Evolutionary conservation across 2,888 invertebrate species (phyloP).

Genomic region (Bellardia pandia): DNA sequence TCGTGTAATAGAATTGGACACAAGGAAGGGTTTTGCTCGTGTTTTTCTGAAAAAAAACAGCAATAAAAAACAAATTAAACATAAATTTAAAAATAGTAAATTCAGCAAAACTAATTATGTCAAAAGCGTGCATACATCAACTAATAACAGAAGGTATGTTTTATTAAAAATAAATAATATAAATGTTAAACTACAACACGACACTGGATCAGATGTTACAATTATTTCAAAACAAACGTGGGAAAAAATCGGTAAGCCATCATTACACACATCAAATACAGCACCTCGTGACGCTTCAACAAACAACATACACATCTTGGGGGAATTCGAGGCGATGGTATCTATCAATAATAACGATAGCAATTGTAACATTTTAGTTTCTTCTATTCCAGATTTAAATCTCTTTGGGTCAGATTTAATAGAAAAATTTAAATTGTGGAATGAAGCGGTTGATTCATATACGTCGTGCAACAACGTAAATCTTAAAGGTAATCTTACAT

Average conservation of each 20-base stretch:
- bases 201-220: conserved; percentile 33
- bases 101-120: background rate
- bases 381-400: conserved; percentile 12
- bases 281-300: too few relatives aligned
- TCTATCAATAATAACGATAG: background rate
- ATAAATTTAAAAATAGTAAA: background rate
- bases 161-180: background rate
- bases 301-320: too few relatives aligned
- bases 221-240: conserved; percentile 23
- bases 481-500: background rate
- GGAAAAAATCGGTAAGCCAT: conserved; percentile 24
- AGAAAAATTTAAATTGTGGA: too few relatives aligned
- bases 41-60: conserved; percentile 20
- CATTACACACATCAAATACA: conserved; percentile 20
- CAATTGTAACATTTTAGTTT: conserved; percentile 29
- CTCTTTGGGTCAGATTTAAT: too few relatives aligned
- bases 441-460: conserved; percentile 7
- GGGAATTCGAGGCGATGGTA: too few relatives aligned
- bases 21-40: conserved; percentile 62
- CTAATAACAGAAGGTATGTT: conserved; percentile 12
- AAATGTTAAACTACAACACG: conserved; percentile 26
- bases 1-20: conserved; percentile 32
- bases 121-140: conserved; percentile 22
- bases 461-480: conserved; percentile 20
- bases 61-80: background rate